Evolutionary conservation across 1,140 invertebrate species (phyloP), one percentile per base, ranked within the genome.

Genomic region (Drosophila sechellia): DNA sequence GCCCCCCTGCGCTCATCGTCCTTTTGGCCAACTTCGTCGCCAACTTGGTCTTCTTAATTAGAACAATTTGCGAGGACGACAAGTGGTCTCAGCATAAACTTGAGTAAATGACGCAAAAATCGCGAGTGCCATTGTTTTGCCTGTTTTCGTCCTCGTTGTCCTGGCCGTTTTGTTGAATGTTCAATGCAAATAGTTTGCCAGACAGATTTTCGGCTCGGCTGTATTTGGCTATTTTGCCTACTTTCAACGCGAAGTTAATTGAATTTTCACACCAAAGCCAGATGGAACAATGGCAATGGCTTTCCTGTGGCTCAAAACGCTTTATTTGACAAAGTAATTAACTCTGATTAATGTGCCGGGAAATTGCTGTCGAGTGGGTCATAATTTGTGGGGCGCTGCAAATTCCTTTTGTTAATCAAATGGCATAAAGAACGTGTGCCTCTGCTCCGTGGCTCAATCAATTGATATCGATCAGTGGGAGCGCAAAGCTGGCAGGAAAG

Each of bases 281-380:
- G 22, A 37, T 10, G 25, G 22, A 81, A 61, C 65, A 77, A 58
- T 77, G 48, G 43, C 54, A 42, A 50, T 22, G n/a, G 22, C 11
- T n/a, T 35, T 52, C 22, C 46, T 11, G 37, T 46, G 60, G 48
- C 68, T 60, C 45, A 58, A 52, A 77, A 59, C 81, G 77, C 53
- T 72, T 87, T 74, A 84, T 79, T 87, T 89, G 68, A 87, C 79
- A 87, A 73, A 76, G 68, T 87, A 89, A 87, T 87, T 80, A 89
- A 84, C 76, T 89, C 64, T 66, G 74, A 78, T 79, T 86, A 87
- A 81, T 87, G 76, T 45, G 75, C 70, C 59, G 79, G 63, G 76
- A 87, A 89, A 79, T 89, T 80, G 72, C 60, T 70, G 72, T 59
- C 72, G 65, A 89, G 57, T 84, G 68, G 84, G 34, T 61, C 68